These are phyloP conservation scores for Eospalax fontanierii DNA, from an alignment of 2,797 vertebrate species.

Conservation along the genomic window DNA sequence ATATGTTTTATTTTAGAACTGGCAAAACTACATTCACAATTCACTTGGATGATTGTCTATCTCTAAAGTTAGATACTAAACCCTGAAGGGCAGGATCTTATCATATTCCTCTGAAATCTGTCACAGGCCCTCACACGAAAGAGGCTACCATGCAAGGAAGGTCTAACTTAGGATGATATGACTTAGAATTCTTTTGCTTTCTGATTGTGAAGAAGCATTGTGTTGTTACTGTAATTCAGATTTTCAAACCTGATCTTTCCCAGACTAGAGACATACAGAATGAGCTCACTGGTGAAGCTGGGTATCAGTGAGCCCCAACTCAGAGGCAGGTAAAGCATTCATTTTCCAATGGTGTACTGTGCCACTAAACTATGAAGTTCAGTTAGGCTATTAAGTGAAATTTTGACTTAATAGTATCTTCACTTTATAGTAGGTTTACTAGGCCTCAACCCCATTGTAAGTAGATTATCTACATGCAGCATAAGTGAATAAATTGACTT, in stretches of 20 bases:
- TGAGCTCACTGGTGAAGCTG: neutral
- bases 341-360: too few relatives aligned
- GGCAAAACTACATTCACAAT: neutral
- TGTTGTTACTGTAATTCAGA: neutral
- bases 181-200: neutral
- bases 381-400: neutral
- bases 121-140: neutral
- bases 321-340: neutral
- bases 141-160: neutral
- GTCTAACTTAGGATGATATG: neutral
- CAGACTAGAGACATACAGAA: fast-evolving
- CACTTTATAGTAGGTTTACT: neutral
- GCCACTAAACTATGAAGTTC: neutral
- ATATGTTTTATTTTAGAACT: neutral
- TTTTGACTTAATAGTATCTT: neutral
- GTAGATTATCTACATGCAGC: neutral
- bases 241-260: neutral
- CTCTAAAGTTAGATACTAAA: neutral
- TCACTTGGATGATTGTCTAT: neutral
- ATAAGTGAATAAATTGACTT: neutral
- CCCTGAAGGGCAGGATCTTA: neutral
- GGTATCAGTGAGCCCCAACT: neutral
- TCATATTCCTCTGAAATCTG: neutral
- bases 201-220: neutral
- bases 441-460: neutral